Conservation (phyloP, 2,888 invertebrate genomes). For the Gymnosoma rotundatum region DNA sequence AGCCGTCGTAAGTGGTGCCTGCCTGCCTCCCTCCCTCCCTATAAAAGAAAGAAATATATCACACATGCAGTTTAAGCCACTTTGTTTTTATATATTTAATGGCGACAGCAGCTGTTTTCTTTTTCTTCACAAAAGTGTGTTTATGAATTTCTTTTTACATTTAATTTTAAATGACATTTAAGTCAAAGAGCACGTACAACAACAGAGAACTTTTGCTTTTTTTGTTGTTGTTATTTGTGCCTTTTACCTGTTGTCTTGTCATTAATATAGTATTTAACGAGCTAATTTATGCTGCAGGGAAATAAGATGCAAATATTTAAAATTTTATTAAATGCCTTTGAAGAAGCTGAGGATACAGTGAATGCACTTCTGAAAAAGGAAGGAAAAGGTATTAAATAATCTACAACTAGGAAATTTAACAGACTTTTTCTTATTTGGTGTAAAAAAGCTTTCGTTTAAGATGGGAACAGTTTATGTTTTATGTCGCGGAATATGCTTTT, state of each 20-base stretch:
- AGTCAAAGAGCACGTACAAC: conserved; percentile 66
- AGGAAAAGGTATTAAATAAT: too few relatives aligned
- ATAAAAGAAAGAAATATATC: conserved; percentile 11
- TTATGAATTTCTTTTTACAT: conserved; percentile 20
- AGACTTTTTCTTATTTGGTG: too few relatives aligned
- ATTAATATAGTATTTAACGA: conserved; percentile 59
- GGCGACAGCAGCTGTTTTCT: not conserved
- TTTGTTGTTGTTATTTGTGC: not conserved
- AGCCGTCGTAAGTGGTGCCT: conserved; percentile 45
- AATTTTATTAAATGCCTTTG: not conserved
- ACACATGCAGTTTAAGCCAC: conserved; percentile 56
- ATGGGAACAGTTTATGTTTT: too few relatives aligned
- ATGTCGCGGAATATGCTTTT: too few relatives aligned
- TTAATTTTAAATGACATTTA: conserved; percentile 67
- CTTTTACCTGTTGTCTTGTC: conserved; percentile 26
- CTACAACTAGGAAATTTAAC: too few relatives aligned
- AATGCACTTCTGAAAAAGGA: too few relatives aligned
- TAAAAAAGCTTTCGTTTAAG: too few relatives aligned
- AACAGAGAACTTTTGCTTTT: conserved; percentile 44
- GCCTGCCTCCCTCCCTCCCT: not conserved
- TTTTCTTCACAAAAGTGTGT: not conserved
- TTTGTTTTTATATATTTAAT: conserved; percentile 34
- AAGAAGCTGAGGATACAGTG: not conserved
- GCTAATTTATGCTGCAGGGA: conserved; percentile 48
- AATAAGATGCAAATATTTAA: not conserved